These are phyloP conservation scores for Stramonita haemastoma DNA, from an alignment of 2,888 invertebrate genomes.

Conservation along the genomic window DNA sequence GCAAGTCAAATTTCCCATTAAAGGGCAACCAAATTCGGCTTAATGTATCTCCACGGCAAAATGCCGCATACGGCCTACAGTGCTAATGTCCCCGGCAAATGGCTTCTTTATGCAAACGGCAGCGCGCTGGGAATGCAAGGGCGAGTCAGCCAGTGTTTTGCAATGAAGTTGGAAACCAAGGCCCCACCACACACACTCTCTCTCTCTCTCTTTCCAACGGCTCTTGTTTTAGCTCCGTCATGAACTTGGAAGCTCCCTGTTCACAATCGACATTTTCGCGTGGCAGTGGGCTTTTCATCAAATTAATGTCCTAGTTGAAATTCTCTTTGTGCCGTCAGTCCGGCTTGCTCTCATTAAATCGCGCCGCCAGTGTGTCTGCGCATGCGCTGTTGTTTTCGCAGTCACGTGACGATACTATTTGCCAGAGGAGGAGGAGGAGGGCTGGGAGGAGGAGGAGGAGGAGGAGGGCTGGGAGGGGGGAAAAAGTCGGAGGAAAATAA, in stretches of 20 bases:
- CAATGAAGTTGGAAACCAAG: not conserved
- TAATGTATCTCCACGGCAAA: constrained; percentile 18
- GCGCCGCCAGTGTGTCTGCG: not conserved
- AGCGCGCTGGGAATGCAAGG: not conserved
- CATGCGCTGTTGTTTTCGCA: not conserved
- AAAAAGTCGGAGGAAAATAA: not conserved
- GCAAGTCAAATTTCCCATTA: constrained; percentile 18
- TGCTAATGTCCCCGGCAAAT: not conserved
- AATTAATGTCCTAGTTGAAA: constrained; percentile 25
- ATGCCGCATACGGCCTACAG: not conserved
- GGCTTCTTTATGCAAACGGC: constrained; percentile 15
- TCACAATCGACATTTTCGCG: not conserved
- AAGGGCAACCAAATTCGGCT: constrained; percentile 14
- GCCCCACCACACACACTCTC: too few species aligned
- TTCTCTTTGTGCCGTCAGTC: constrained; percentile 19
- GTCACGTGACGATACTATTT: not conserved
- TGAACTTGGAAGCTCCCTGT: not conserved
- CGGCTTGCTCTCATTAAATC: constrained; percentile 17
- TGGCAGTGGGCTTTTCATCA: constrained; percentile 28
- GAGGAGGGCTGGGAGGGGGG: too few species aligned
- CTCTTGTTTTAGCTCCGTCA: too few species aligned
- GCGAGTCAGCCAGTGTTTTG: not conserved
- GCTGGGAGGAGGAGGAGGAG: too few species aligned
- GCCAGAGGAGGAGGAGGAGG: not conserved
- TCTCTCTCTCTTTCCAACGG: not conserved